phyloP scores from a whole-genome alignment of 2,113 vertebrate species.

The Alethe castanea region DNA sequence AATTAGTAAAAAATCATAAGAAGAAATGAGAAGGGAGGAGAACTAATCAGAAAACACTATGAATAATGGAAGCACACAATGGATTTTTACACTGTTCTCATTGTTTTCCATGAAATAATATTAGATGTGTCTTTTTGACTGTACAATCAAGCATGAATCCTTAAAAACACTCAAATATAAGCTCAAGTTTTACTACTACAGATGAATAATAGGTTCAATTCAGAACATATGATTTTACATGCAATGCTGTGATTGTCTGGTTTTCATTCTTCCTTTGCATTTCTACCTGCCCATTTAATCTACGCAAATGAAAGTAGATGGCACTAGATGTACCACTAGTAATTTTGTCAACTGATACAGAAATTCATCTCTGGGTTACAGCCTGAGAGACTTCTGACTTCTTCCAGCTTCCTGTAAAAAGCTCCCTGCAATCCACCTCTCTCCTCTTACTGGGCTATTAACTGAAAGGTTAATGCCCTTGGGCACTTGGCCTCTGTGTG shows the following conservation, averaged over 20 bases:
- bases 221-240: background rate
- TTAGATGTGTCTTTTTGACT: background rate
- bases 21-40: background rate
- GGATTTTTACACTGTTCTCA: background rate
- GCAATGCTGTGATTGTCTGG: background rate
- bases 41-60: background rate
- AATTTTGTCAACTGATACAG: background rate
- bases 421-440: background rate
- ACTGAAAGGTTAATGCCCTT: background rate
- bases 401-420: background rate
- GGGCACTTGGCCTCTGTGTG: background rate
- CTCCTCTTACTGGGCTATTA: background rate
- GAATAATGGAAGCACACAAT: background rate
- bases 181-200: background rate
- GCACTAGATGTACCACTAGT: background rate
- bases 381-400: background rate
- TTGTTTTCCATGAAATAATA: background rate
- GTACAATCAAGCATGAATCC: background rate
- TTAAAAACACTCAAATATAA: background rate
- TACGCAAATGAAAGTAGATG: background rate
- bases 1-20: accelerated
- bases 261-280: background rate
- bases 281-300: background rate
- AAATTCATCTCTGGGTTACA: background rate
- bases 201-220: background rate